phyloP scores from a whole-genome alignment of 2,797 vertebrate genomes.

The Orientallactaga sibirica region DNA sequence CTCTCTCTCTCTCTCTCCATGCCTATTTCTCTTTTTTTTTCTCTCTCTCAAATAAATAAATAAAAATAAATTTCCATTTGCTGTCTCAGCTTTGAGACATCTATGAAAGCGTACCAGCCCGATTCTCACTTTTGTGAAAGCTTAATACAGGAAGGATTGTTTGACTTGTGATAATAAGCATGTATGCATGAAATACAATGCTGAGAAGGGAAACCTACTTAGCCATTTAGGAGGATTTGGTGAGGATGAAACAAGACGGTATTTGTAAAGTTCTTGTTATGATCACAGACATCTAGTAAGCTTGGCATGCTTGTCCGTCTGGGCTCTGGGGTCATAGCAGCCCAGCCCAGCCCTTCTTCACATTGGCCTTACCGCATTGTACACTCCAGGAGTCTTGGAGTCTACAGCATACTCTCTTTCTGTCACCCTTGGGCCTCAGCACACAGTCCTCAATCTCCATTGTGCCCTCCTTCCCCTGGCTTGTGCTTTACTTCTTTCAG shows the following conservation, averaged over 20 bases:
- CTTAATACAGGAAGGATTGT: neutral
- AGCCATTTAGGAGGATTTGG: neutral
- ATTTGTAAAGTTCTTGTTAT: conserved; percentile 46
- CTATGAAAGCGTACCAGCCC: conserved; percentile 8
- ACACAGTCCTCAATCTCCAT: neutral
- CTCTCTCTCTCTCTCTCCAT: too few species aligned
- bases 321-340: neutral
- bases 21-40: too few species aligned
- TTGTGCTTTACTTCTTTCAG: neutral
- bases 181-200: neutral
- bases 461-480: neutral
- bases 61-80: conserved; percentile 32
- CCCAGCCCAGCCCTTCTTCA: neutral
- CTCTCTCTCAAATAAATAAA: neutral
- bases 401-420: neutral
- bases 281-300: neutral
- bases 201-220: conserved; percentile 16
- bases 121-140: conserved; percentile 13
- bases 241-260: conserved; percentile 23
- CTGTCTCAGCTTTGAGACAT: neutral
- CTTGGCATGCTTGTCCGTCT: neutral
- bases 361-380: neutral
- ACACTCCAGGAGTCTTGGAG: neutral
- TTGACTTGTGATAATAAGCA: conserved; percentile 5
- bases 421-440: neutral